A percentile compares a stretch with the other conserved stretches of the same genome.
Evolutionary conservation across 2,113 vertebrate genomes (phyloP).

Genomic region (Poeciliopsis prolifica): DNA sequence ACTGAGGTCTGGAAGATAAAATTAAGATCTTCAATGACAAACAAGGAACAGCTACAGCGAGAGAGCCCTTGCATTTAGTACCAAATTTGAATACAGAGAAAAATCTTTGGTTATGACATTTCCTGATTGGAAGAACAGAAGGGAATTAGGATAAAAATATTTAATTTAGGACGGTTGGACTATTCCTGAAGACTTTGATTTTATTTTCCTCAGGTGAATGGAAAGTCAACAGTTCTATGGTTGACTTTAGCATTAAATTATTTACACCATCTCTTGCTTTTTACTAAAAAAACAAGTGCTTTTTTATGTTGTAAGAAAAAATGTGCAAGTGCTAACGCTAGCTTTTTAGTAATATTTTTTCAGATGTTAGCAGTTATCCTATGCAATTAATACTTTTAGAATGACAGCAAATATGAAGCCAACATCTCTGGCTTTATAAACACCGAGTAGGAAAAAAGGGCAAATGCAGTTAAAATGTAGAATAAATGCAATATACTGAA

Average conservation of each 20-base stretch:
- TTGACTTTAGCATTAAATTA: neutral
- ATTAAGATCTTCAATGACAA: constrained; percentile 45
- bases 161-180: neutral
- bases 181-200: neutral
- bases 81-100: constrained; percentile 19
- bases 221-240: neutral
- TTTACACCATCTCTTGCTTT: neutral
- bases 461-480: neutral
- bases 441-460: neutral
- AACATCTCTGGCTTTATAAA: neutral
- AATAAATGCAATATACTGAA: neutral
- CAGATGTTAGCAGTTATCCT: neutral
- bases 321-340: too few species aligned
- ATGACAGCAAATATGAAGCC: neutral
- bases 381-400: neutral
- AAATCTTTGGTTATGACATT: constrained; percentile 15
- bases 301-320: too few species aligned
- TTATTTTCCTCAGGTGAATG: neutral
- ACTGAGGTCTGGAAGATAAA: constrained; percentile 46
- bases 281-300: neutral
- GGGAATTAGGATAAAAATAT: constrained; percentile 8
- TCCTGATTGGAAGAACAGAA: neutral
- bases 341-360: neutral
- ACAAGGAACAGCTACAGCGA: constrained; percentile 21
- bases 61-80: constrained; percentile 37